A percentile compares a stretch with the other conserved stretches of the same genome.
Conservation (phyloP, 2,797 vertebrate species). For the Adelosebastes latens region DNA sequence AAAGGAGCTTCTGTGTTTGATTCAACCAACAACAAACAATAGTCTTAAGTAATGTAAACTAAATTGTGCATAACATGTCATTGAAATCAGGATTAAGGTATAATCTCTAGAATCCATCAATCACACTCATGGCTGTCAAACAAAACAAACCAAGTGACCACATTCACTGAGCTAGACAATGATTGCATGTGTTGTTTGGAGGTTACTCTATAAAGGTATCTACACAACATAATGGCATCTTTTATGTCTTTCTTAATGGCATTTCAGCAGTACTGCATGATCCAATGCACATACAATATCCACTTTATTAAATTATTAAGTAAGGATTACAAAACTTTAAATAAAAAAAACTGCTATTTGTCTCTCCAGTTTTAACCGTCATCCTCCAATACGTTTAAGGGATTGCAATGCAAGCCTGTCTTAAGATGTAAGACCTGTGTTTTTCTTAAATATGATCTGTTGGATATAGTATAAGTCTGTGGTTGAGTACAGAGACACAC, state of each 20-base stretch:
- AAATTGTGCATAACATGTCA: neutral
- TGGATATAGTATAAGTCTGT: conserved; percentile 30
- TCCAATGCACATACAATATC: too few relatives aligned
- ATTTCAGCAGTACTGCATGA: neutral
- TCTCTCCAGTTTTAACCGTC: neutral
- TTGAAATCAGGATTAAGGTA: conserved; percentile 6
- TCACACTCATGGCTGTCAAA: neutral
- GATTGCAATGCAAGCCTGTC: neutral
- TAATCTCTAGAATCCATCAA: neutral
- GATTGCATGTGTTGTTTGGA: neutral
- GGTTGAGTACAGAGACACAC: conserved; percentile 36
- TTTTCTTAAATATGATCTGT: conserved; percentile 44
- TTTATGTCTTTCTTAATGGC: neutral
- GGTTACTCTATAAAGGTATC: neutral
- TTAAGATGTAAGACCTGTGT: conserved; percentile 37
- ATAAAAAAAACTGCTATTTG: neutral
- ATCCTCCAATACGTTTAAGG: neutral
- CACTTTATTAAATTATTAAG: neutral
- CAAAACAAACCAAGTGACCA: neutral
- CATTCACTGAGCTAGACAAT: neutral
- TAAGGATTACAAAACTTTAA: neutral
- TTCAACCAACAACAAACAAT: neutral
- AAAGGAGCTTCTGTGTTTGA: neutral
- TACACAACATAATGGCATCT: neutral
- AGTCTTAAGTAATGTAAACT: neutral